Base-by-base conservation (phyloP, 1,140 invertebrate genomes). In the Neodiprion lecontei region DNA sequence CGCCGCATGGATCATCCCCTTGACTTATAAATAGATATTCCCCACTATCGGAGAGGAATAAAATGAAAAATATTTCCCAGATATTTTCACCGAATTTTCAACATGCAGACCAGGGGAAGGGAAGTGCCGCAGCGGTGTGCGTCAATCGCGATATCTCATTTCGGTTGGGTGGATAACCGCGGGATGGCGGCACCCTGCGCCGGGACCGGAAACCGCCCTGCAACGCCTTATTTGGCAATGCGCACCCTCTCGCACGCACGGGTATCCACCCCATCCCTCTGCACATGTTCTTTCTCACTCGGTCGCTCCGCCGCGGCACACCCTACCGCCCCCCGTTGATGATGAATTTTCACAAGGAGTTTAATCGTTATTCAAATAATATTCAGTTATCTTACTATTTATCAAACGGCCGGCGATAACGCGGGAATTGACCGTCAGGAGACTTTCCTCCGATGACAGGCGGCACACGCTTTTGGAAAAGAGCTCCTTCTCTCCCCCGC, bases 151-250 rank as follows among this genome's bases (percentile, higher is more conserved):
- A 72, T 61, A 61, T 61, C 53, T 67, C 67, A 12, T 68, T 53
- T 72, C 70, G 69, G 75, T 80, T 82, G 78, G 40, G n/a, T 70
- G 69, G 69, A 70, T 49, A 67, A 67, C 80, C 81, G 79, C 77
- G 50, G 68, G 73, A 82, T 67, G 82, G 83, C 82, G 84, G 78
- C 78, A 79, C 74, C 53, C 69, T 72, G 79, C 76, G 76, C 75
- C 74, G 69, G 80, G 80, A 83, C 81, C 79, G 80, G 81, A 82
- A 83, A 82, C 81, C 77, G 76, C 76, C 82, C 71, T 76, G 77
- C 83, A 87, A 84, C 80, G 81, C 86, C 86, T 86, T 87, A 87
- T 87, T 87, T 86, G 85, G 86, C 82, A 82, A 82, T 83, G 83
- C 75, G 74, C 82, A 84, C 84, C 83, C 84, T 79, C 74, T 66